Base-by-base conservation (phyloP, 2,113 vertebrate species). In the Antennarius striatus region DNA sequence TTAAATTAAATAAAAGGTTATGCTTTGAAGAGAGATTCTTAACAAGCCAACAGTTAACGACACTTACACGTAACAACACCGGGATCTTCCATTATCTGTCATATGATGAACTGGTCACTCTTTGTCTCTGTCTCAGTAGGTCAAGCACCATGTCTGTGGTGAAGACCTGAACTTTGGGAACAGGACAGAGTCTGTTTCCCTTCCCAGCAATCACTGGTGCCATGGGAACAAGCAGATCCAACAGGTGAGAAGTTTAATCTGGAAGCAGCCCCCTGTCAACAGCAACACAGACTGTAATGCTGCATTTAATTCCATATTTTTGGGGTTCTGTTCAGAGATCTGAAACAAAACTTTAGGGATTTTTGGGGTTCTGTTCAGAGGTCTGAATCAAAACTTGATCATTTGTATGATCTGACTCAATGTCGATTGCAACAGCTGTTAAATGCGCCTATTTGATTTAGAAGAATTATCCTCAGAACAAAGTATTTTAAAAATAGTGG, bases 141-240 rank as follows among this genome's bases (percentile, higher is more conserved):
- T 56, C 13, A 3, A 58, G n/a, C 40, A 52, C 51, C 46, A 17
- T 52, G 46, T 72, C 54, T 50, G 73, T 63, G 77, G 56, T 53
- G 42, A 29, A 86, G 66, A 58, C 61, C 76, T 70, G 81, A 89
- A 82, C 69, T 81, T 57, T 77, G 62, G 55, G 54, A 70, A 46
- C 57, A 81, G 56, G 54, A 60, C 67, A 54, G 56, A 62, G 62
- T 73, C 71, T 64, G 68, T 51, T 56, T 63, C 72, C 59, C 60
- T 29, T 42, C 22, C n/a, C 39, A 36, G 75, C 81, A 80, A 83
- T 58, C 53, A 62, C 1, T 73, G 75, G 63, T 83, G 90, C 78
- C 71, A 93, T 93, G 93, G 91, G 90, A 88, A 86, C 90, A 75
- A 89, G 79, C 63, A 83, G 85, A 56, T 78, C 74, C 69, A 89